A percentile compares a stretch with the other conserved stretches of the same genome.
phyloP scores from a whole-genome alignment of 2,888 invertebrate genomes.

The Syritta pipiens region DNA sequence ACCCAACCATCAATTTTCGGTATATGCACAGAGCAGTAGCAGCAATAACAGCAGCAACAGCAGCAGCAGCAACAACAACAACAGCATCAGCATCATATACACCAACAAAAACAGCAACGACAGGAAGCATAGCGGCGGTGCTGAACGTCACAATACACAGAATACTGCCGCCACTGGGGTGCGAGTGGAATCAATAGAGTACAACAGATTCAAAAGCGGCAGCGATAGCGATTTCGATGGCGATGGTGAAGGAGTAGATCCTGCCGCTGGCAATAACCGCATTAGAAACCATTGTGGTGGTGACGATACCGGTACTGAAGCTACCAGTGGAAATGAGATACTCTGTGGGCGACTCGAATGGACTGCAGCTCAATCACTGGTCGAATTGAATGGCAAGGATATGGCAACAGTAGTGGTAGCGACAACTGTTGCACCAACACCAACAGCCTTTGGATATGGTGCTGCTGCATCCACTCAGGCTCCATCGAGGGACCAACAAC shows the following conservation, averaged over 20 bases:
- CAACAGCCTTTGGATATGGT: constrained; percentile 36
- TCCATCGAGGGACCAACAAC: constrained; percentile 63
- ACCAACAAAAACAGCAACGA: constrained; percentile 23
- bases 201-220: constrained; percentile 48
- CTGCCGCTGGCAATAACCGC: constrained; percentile 62
- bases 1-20: constrained; percentile 70
- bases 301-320: constrained; percentile 58
- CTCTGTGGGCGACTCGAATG: constrained; percentile 77
- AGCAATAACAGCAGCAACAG: background rate
- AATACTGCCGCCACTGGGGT: constrained; percentile 17
- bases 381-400: constrained; percentile 77
- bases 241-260: constrained; percentile 42
- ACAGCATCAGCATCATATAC: constrained; percentile 10
- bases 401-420: constrained; percentile 58
- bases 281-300: constrained; percentile 67
- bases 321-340: constrained; percentile 71
- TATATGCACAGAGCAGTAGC: constrained; percentile 27
- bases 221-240: constrained; percentile 17
- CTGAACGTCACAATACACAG: constrained; percentile 20
- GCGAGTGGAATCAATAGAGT: constrained; percentile 60
- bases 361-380: constrained; percentile 78
- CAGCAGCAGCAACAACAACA: constrained; percentile 17
- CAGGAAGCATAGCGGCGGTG: constrained; percentile 46
- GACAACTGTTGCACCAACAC: constrained; percentile 69
- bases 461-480: constrained; percentile 44